Evolutionary conservation across 2,113 vertebrate genomes (phyloP).

Genomic region (Callaeas wilsoni): DNA sequence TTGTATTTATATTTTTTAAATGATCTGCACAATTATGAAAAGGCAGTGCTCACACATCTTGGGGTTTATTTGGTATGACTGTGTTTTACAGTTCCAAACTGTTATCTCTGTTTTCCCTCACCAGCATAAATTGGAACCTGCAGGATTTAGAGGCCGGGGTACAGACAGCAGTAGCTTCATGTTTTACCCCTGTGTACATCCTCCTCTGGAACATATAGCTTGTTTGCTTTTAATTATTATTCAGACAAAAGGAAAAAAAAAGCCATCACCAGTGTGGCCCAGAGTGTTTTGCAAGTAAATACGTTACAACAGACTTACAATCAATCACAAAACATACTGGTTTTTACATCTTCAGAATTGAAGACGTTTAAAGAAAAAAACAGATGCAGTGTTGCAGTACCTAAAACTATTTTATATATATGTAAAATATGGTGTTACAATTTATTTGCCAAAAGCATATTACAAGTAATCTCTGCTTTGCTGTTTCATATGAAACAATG

Average conservation of each 20-base stretch:
- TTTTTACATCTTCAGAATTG: background rate
- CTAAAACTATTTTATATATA: background rate
- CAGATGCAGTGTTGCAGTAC: background rate
- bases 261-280: conserved; percentile 3
- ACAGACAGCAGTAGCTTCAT: background rate
- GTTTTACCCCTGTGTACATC: background rate
- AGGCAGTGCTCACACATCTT: background rate
- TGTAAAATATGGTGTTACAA: background rate
- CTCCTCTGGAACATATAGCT: background rate
- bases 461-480: background rate
- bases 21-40: background rate
- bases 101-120: background rate
- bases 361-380: background rate
- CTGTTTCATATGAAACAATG: background rate
- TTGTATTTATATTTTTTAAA: background rate
- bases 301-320: background rate
- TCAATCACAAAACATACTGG: conserved; percentile 5
- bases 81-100: background rate
- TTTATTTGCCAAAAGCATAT: background rate
- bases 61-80: background rate
- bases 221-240: conserved; percentile 32
- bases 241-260: background rate
- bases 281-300: conserved; percentile 51
- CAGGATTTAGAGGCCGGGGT: background rate
- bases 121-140: background rate